Evolutionary conservation across 2,113 vertebrate species (phyloP), one percentile per base, ranked within the genome.

Genomic region (Mobula hypostoma): DNA sequence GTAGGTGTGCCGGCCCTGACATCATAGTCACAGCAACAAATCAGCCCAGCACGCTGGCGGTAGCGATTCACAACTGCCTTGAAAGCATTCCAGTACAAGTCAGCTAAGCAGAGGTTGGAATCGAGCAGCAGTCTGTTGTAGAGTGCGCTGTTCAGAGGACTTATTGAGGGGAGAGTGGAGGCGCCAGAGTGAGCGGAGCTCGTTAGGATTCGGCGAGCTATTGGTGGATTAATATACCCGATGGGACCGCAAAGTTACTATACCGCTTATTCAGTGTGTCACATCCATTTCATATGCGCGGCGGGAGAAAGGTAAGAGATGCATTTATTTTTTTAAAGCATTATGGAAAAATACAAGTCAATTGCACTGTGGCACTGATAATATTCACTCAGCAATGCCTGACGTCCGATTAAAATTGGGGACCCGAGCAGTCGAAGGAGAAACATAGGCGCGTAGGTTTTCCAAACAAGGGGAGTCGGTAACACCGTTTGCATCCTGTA

Each of bases 1-100:
- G 91, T 74, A 93, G 91, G 91, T 93, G 91, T 93, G 32, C 36
- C 91, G 24, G 91, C 19, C 91, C 48, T 93, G 36, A 93, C 91
- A 74, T 93, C 91, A 93, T 17, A 15, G 27, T 40, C 70, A 74
- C 21, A 56, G 91, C 70, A 74, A 93, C 91, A 93, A 93, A 93
- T 93, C 91, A 93, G 91, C 68, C 40, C 91, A 48, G 21, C 32
- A 93, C 19, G 29, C 72, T 36, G 91, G 91, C 91, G 91, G 91
- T 21, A 76, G 40, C 91, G 74, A 48, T 76, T 76, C 36, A 48
- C 70, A 56, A 74, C 70, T 14, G 91, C 91, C 91, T 56, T 11
- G 70, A 56, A 93, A 40, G 91, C 36, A 93, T 93, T 93, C 91
- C 91, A 93, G 91, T 56, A 48, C 91, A 56, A 29, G 91, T 40